Conservation (phyloP, 2,797 vertebrate genomes). For the Esox lucius region DNA sequence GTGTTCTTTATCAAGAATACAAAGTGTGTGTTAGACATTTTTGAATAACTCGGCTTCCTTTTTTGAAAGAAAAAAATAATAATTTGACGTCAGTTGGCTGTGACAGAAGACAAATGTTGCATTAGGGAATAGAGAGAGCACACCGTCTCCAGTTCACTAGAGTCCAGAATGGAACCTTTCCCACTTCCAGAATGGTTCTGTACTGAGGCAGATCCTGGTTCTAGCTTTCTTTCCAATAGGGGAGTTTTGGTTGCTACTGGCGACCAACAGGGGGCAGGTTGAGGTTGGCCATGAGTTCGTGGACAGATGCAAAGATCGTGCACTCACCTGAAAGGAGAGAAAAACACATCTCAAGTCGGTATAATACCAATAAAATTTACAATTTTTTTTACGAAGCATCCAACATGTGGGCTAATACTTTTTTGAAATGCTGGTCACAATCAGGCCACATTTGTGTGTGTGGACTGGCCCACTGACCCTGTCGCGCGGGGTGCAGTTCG, state of each 20-base stretch:
- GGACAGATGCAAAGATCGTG: conserved; percentile 98
- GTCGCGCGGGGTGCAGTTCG: conserved; percentile 93
- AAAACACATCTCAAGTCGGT: conserved; percentile 18
- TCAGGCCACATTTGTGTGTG: background rate
- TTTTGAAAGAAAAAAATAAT: conserved; percentile 50
- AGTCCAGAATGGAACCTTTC: conserved; percentile 10
- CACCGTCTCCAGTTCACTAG: conserved; percentile 10
- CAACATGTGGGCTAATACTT: background rate
- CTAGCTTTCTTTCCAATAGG: background rate
- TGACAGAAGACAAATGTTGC: conserved; percentile 57
- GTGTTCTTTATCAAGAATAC: conserved; percentile 46
- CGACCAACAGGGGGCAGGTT: conserved; percentile 89
- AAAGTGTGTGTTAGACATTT: conserved; percentile 42
- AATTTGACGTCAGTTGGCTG: conserved; percentile 47
- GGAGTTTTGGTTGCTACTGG: conserved; percentile 67
- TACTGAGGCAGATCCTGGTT: background rate
- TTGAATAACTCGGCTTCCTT: conserved; percentile 59
- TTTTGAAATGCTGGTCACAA: too few relatives aligned
- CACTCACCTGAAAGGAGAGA: conserved; percentile 88
- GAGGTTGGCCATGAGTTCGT: conserved; percentile 98
- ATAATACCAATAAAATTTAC: conserved; percentile 1
- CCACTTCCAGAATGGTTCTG: background rate
- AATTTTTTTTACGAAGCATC: background rate
- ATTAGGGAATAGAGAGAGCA: conserved; percentile 52
- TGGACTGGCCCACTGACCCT: conserved; percentile 76